These are phyloP conservation scores for Nesometra sesokonis DNA, from an alignment of 35 echinoderm and acorn worm species.

Conservation along the genomic window DNA sequence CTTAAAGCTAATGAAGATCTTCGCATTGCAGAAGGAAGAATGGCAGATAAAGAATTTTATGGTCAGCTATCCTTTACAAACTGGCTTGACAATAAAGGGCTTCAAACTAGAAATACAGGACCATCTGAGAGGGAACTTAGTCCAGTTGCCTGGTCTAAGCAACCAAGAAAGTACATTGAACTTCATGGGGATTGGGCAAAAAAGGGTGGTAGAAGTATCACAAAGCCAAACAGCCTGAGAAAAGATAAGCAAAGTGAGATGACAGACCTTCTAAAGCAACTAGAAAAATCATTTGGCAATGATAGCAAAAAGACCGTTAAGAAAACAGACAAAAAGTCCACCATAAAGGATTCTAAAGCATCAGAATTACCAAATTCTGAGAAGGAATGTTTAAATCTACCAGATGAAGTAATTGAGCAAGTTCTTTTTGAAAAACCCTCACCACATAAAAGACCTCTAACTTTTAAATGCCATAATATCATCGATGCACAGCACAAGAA, in stretches of 20 bases:
- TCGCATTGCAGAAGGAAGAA: conserved; percentile 25
- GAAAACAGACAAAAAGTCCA: not conserved
- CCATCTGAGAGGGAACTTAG: not conserved
- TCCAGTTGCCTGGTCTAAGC: not conserved
- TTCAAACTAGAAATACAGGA: conserved; percentile 25
- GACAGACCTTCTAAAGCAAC: not conserved
- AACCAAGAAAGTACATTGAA: not conserved
- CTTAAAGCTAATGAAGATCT: conserved; percentile 56
- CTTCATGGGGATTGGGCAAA: not conserved
- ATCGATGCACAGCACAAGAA: conserved; percentile 79
- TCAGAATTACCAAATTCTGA: not conserved
- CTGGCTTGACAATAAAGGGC: conserved; percentile 71
- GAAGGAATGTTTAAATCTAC: conserved; percentile 19
- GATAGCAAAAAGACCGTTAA: not conserved
- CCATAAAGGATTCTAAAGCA: not conserved
- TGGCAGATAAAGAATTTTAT: conserved; percentile 54
- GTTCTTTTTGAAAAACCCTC: conserved; percentile 48
- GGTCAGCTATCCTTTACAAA: conserved; percentile 51
- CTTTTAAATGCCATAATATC: conserved; percentile 93
- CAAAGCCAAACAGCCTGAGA: not conserved
- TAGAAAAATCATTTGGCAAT: not conserved
- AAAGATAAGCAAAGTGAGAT: not conserved
- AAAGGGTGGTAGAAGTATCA: not conserved
- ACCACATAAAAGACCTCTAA: conserved; percentile 68
- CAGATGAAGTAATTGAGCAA: conserved; percentile 73